These are phyloP conservation scores for Pipistrellus nathusii DNA, from an alignment of 2,797 vertebrate species.

Conservation along the genomic window DNA sequence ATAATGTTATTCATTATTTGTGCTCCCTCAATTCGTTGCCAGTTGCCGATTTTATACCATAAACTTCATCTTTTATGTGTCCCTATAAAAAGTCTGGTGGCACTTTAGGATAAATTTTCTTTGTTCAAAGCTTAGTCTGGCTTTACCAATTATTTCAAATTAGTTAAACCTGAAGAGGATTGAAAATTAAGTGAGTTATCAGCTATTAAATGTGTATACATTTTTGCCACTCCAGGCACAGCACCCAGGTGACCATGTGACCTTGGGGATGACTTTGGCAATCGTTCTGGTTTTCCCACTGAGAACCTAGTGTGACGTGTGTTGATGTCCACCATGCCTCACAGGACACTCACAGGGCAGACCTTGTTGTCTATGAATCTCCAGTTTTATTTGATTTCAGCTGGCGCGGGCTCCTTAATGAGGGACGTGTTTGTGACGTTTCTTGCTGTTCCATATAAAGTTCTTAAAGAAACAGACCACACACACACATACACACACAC, in stretches of 20 bases:
- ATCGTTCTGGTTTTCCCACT: constrained; percentile 97
- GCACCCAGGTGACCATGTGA: constrained; percentile 99
- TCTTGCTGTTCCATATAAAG: neutral
- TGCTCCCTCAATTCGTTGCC: too few relatives aligned
- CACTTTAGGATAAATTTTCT: too few relatives aligned
- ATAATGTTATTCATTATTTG: too few relatives aligned
- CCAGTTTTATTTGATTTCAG: constrained; percentile 92
- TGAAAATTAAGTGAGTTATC: too few relatives aligned
- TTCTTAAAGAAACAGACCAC: neutral
- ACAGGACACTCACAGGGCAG: constrained; percentile 95
- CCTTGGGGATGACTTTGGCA: constrained; percentile 99
- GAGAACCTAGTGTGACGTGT: constrained; percentile 98
- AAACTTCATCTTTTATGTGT: too few relatives aligned
- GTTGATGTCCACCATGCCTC: constrained; percentile 98
- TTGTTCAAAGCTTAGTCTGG: too few relatives aligned
- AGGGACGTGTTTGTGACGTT: neutral
- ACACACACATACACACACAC: too few relatives aligned
- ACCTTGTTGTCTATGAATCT: constrained; percentile 95
- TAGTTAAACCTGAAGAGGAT: too few relatives aligned
- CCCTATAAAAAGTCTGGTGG: too few relatives aligned
- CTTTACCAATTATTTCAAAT: too few relatives aligned
- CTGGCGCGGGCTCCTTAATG: neutral
- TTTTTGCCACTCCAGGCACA: constrained; percentile 91
- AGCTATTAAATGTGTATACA: too few relatives aligned
- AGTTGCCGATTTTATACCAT: too few relatives aligned